phyloP scores from a whole-genome alignment of 2,888 invertebrate species.

The Stictocephala bisonia region DNA sequence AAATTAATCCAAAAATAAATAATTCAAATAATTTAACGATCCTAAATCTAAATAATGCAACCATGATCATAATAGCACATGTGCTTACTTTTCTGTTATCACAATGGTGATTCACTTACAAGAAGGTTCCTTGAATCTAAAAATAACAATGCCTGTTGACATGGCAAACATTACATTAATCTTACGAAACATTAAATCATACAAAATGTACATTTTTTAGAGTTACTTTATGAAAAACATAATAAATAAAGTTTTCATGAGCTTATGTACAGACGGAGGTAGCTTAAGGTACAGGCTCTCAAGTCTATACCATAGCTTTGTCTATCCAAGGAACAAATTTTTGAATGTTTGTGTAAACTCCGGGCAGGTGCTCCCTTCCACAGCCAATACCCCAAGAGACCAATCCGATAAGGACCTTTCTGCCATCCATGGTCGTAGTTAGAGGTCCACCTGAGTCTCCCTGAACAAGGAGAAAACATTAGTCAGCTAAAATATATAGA shows the following conservation, averaged over 20 bases:
- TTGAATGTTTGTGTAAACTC: constrained; percentile 93
- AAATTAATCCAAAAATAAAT: no score
- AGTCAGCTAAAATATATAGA: constrained; percentile 5
- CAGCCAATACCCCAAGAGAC: constrained; percentile 95
- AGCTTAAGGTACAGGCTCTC: constrained; percentile 3
- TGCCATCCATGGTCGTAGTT: constrained; percentile 86
- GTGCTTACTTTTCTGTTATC: no score
- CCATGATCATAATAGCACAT: no score
- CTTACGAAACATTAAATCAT: neutral
- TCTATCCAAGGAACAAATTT: constrained; percentile 94
- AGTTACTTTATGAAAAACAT: constrained; percentile 20
- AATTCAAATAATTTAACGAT: no score
- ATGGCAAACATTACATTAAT: no score
- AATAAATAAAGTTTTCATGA: constrained; percentile 26
- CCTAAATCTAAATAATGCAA: no score
- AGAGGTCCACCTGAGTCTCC: constrained; percentile 86
- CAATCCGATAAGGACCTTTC: constrained; percentile 87
- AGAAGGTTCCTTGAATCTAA: no score
- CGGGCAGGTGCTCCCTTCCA: constrained; percentile 88
- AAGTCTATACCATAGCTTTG: constrained; percentile 75
- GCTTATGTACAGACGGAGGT: constrained; percentile 3
- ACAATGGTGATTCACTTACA: no score
- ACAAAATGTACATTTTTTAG: constrained; percentile 30
- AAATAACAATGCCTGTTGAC: no score
- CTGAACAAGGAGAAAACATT: constrained; percentile 61